Evolutionary conservation across 1,140 invertebrate species (phyloP).

Genomic region (Drosophila ironensis): DNA sequence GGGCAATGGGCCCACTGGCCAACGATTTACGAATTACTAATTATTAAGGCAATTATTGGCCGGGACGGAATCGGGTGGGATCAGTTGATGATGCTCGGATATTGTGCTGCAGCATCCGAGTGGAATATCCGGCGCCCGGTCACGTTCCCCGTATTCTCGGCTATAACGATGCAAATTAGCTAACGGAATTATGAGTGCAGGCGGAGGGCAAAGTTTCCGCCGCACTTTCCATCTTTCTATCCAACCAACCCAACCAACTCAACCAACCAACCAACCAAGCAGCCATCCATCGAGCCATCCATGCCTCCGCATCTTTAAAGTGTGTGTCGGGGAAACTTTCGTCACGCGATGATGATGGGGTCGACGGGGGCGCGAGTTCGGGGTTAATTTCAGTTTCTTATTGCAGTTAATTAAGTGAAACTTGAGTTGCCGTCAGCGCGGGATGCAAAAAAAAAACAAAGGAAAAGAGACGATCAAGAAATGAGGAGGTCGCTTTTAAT

Average conservation of each 20-base stretch:
- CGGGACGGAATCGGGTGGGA: no score
- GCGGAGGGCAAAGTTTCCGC: slow-evolving; percentile 35
- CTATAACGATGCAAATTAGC: slow-evolving; percentile 69
- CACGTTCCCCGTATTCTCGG: slow-evolving; percentile 37
- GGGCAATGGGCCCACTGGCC: no score
- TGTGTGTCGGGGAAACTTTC: slow-evolving; percentile 32
- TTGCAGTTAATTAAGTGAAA: slow-evolving; percentile 78
- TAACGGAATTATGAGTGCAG: slow-evolving; percentile 59
- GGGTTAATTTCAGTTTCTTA: slow-evolving; percentile 75
- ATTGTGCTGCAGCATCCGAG: background rate
- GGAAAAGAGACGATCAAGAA: no score
- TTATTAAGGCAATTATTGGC: no score
- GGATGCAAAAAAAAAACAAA: background rate
- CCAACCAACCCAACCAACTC: no score
- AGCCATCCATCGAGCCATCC: no score
- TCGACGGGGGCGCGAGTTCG: slow-evolving; percentile 2
- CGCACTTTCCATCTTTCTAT: slow-evolving; percentile 51
- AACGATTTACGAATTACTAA: no score
- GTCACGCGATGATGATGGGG: slow-evolving; percentile 11
- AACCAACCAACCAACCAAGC: no score
- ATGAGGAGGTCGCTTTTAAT: slow-evolving; percentile 45
- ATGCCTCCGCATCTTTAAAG: background rate
- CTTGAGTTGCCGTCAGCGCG: slow-evolving; percentile 45
- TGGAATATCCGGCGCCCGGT: slow-evolving; percentile 1
- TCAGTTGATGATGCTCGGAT: no score